A percentile compares a stretch with the other conserved stretches of the same genome.
Evolutionary conservation across 2,113 vertebrate genomes (phyloP).

Genomic region (Naja naja): DNA sequence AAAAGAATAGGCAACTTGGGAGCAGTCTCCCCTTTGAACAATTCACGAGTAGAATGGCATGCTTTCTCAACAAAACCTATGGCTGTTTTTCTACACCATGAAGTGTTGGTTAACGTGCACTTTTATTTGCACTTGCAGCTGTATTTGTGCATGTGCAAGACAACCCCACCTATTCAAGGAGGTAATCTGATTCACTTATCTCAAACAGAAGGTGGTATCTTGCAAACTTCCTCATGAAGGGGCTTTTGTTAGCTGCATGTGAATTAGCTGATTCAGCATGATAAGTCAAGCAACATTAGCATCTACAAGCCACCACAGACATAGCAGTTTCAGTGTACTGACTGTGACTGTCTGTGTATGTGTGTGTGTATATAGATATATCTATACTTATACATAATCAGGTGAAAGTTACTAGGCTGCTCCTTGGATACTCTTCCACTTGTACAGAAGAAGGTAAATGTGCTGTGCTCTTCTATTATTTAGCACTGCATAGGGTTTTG

Average conservation of each 20-base stretch:
- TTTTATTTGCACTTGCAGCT: not conserved
- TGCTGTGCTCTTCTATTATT: constrained; percentile 56
- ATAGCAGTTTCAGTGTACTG: constrained; percentile 32
- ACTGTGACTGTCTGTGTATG: constrained; percentile 14
- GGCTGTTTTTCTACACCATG: not conserved
- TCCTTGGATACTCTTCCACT: constrained; percentile 43
- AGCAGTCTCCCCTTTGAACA: not conserved
- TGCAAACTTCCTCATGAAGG: not conserved
- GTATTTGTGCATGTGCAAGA: not conserved
- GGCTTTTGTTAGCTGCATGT: not conserved
- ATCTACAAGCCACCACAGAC: not conserved
- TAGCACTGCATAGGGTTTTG: constrained; percentile 38
- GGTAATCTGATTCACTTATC: not conserved
- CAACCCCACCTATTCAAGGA: not conserved
- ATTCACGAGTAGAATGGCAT: not conserved
- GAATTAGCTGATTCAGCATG: not conserved
- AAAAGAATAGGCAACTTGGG: not conserved
- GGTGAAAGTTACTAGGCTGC: constrained; percentile 48
- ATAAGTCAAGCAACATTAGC: not conserved
- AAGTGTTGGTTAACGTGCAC: too few species aligned
- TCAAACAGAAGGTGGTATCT: not conserved
- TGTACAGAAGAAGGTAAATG: constrained; percentile 36
- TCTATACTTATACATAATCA: not conserved
- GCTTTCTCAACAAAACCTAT: not conserved
- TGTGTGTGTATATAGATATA: not conserved